These are phyloP conservation scores for Mycetomoellerius zeteki DNA, from an alignment of 1,140 invertebrate genomes.

Conservation along the genomic window DNA sequence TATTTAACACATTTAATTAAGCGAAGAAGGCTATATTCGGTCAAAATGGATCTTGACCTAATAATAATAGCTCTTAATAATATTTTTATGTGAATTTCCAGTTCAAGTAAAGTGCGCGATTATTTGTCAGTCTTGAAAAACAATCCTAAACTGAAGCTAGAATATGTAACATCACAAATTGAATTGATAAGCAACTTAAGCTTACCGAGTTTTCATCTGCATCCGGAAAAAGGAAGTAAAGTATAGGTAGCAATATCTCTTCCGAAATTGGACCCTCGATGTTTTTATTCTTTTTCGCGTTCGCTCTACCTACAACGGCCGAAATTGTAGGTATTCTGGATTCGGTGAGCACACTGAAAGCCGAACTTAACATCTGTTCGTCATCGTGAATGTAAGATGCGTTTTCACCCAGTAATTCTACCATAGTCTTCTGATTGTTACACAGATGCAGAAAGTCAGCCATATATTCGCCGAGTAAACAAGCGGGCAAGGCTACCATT, in stretches of 20 bases:
- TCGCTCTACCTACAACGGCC: conserved; percentile 85
- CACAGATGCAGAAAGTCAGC: conserved; percentile 88
- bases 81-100: too few species aligned
- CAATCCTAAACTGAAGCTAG: too few species aligned
- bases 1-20: too few species aligned
- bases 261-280: conserved; percentile 92
- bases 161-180: too few species aligned
- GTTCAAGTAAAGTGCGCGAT: too few species aligned
- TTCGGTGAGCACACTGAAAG: conserved; percentile 88
- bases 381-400: conserved; percentile 79
- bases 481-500: conserved; percentile 88
- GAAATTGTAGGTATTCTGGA: conserved; percentile 88
- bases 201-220: conserved; percentile 90
- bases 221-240: conserved; percentile 97
- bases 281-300: conserved; percentile 84
- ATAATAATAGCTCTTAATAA: too few species aligned
- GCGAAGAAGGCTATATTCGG: too few species aligned
- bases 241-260: conserved; percentile 91
- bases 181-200: not conserved
- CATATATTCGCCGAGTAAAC: conserved; percentile 90
- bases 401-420: conserved; percentile 88
- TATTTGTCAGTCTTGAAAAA: too few species aligned
- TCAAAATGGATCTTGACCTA: too few species aligned
- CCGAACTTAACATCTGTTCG: conserved; percentile 83
- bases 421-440: conserved; percentile 85